phyloP scores from a whole-genome alignment of 2,888 invertebrate species.

The Dynastes tityus region DNA sequence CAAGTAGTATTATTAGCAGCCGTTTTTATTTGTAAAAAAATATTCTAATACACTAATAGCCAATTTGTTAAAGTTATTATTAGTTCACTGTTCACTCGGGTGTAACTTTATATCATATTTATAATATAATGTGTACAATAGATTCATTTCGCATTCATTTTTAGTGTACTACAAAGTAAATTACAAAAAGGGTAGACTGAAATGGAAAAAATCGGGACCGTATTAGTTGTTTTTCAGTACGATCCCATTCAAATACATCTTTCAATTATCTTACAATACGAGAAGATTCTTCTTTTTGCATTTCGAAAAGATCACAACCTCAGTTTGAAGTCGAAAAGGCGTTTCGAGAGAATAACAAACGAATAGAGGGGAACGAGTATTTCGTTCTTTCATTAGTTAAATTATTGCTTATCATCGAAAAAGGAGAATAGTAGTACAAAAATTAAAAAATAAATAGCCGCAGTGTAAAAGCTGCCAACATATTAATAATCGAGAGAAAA shows the following conservation, averaged over 20 bases:
- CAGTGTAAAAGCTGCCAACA: conserved; percentile 60
- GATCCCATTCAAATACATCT: too few species aligned
- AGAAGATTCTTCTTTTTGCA: conserved; percentile 6
- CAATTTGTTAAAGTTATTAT: conserved; percentile 70
- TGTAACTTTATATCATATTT: conserved; percentile 48
- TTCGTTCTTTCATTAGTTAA: neutral
- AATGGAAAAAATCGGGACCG: neutral
- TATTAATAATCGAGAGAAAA: conserved; percentile 47
- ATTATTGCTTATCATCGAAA: conserved; percentile 9
- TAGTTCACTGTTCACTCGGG: conserved; percentile 58
- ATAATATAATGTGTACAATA: conserved; percentile 39
- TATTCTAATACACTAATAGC: conserved; percentile 79
- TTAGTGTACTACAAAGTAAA: neutral
- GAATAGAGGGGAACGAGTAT: neutral
- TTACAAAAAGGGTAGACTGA: neutral
- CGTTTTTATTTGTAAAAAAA: conserved; percentile 81
- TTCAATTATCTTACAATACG: conserved; percentile 20
- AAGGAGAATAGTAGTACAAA: neutral
- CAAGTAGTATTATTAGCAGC: conserved; percentile 64
- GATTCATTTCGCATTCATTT: conserved; percentile 23
- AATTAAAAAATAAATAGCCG: conserved; percentile 53
- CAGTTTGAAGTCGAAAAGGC: neutral
- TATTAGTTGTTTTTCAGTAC: too few species aligned
- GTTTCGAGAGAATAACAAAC: neutral
- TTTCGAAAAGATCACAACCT: conserved; percentile 48